Percentiles rank a stretch among this genome's conserved stretches.
Evolutionary conservation across 2,113 vertebrate genomes (phyloP).

Genomic region (Galeopterus variegatus): DNA sequence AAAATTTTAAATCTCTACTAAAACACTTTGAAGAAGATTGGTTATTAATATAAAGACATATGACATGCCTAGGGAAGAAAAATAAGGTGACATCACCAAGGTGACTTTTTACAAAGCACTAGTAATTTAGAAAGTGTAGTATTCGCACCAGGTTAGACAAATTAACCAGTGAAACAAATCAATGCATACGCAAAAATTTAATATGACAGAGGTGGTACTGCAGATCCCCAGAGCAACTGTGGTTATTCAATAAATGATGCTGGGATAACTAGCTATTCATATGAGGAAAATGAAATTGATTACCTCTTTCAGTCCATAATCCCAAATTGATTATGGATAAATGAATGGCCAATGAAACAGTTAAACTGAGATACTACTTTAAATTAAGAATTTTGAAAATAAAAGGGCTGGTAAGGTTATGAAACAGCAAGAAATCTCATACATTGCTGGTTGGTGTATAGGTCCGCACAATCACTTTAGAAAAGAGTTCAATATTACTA

Average conservation of each 20-base stretch:
- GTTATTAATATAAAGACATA: constrained; percentile 11
- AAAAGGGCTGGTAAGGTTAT: background rate
- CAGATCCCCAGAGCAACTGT: background rate
- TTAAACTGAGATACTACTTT: constrained; percentile 25
- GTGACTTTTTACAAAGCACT: background rate
- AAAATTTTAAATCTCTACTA: constrained; percentile 36
- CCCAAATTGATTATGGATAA: background rate
- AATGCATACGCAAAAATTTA: background rate
- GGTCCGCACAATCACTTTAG: background rate
- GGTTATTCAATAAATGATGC: background rate
- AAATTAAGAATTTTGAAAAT: background rate
- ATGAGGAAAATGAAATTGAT: background rate
- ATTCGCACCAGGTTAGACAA: background rate
- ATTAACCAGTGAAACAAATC: background rate
- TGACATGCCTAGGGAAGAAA: background rate
- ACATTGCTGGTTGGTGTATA: background rate
- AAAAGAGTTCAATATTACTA: background rate
- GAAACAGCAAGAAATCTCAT: background rate
- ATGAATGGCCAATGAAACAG: constrained; percentile 42
- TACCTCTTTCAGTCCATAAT: background rate
- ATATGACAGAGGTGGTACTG: background rate
- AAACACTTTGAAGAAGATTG: background rate
- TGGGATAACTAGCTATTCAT: background rate
- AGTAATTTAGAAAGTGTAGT: background rate
- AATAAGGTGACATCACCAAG: background rate